Evolutionary conservation across 2,797 vertebrate genomes (phyloP), one percentile per base, ranked within the genome.

Genomic region (Nannoperca obscura): DNA sequence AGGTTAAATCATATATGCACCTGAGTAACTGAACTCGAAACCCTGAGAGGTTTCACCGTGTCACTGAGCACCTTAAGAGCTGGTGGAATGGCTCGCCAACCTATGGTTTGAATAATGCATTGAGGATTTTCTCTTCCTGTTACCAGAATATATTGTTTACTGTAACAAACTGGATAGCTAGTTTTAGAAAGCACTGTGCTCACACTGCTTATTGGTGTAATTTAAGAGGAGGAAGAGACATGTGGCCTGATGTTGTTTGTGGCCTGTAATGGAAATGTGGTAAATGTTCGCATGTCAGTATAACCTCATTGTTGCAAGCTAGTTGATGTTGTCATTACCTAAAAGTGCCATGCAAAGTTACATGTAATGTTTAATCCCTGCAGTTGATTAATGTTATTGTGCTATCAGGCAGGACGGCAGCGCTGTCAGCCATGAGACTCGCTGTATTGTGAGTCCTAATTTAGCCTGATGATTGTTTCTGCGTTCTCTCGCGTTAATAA

Each of bases 321-420:
- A 74, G 78, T 80, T 74, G 78, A 87, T 86, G 78, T 68, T 79
- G 70, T 82, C 82, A 72, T 91, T 82, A 83, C 73, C 86, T 65
- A 68, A 82, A 78, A 72, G 52, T 32, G 3, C 22, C 64, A 55
- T 24, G 52, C 69, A 71, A 65, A 71, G 47, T 71, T 61, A 12
- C 60, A 80, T 80, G 69, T 81, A 46, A 59, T 67, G 76, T 87
- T 80, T 80, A 84, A 86, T 87, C 80, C 73, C 61, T 82, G 76
- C 42, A 3, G 46, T 42, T 89, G 86, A 89, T 91, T 70, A 83
- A 83, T 82, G 81, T 76, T 47, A 60, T 54, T 54, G 27, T 74
- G 76, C 50, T 78, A 58, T 73, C 42, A n/a, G 55, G 76, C 78
- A 58, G 82, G 60, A 69, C 38, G 34, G 53, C 55, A 3, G 74